A percentile compares a stretch with the other conserved stretches of the same genome.
Evolutionary conservation across 2,797 vertebrate species (phyloP).

Genomic region (Lophotriccus pileatus): DNA sequence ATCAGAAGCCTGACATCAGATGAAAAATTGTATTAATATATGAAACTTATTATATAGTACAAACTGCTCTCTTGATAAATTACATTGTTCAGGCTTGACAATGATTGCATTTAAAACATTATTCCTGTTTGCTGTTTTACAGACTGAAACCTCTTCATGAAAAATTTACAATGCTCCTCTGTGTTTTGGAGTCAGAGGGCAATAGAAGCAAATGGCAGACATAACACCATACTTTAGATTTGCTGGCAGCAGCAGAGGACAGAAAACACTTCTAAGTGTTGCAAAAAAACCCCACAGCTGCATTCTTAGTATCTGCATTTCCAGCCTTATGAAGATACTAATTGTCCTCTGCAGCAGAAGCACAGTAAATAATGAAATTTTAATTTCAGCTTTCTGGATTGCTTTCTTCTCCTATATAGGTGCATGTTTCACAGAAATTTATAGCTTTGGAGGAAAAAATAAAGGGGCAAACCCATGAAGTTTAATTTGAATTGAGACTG

Average conservation of each 20-base stretch:
- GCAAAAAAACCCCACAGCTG: slow-evolving; percentile 51
- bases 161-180: slow-evolving; percentile 93
- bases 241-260: slow-evolving; percentile 76
- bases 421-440: slow-evolving; percentile 88
- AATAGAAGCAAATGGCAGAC: slow-evolving; percentile 86
- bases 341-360: slow-evolving; percentile 87
- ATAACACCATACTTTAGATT: slow-evolving; percentile 80
- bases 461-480: slow-evolving; percentile 78
- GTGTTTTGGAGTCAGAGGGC: slow-evolving; percentile 86
- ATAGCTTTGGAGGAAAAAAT: slow-evolving; percentile 77
- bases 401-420: slow-evolving; percentile 81
- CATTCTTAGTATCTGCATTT: slow-evolving; percentile 77
- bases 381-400: slow-evolving; percentile 88
- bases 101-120: slow-evolving; percentile 99
- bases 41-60: slow-evolving; percentile 99
- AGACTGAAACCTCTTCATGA: slow-evolving; percentile 92
- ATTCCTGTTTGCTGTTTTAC: slow-evolving; percentile 95
- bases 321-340: slow-evolving; percentile 90
- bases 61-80: slow-evolving; percentile 99
- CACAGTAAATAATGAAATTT: slow-evolving; percentile 97
- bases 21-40: slow-evolving; percentile 99
- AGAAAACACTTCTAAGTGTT: slow-evolving; percentile 70
- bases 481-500: slow-evolving; percentile 84
- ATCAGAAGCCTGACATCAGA: slow-evolving; percentile 98
- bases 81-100: slow-evolving; percentile 99